A percentile compares a stretch with the other conserved stretches of the same genome.
Conservation (phyloP, 2,797 vertebrate genomes). For the Gadopsis bispinosus region DNA sequence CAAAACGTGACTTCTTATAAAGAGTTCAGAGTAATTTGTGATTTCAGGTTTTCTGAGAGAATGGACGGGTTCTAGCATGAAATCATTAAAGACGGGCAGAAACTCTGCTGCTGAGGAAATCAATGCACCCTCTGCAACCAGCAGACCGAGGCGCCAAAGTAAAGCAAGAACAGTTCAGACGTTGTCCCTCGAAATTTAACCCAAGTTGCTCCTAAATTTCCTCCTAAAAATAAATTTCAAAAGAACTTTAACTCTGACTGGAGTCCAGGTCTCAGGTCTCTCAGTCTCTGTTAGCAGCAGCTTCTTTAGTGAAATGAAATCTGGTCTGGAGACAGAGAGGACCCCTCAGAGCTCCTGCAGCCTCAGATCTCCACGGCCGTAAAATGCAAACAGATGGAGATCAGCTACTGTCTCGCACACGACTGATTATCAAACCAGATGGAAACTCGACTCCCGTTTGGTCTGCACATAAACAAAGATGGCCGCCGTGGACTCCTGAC, state of each 20-base stretch:
- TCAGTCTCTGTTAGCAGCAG: constrained; percentile 6
- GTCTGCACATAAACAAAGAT: constrained; percentile 79
- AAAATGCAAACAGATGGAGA: constrained; percentile 65
- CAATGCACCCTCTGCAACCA: too few species aligned
- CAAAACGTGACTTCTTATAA: too few species aligned
- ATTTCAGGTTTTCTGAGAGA: too few species aligned
- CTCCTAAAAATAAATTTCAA: too few species aligned
- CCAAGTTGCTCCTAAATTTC: too few species aligned
- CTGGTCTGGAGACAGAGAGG: constrained; percentile 10
- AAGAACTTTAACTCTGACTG: too few species aligned
- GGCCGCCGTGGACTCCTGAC: constrained; percentile 73
- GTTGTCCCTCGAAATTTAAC: too few species aligned
- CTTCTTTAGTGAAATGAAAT: constrained; percentile 16
- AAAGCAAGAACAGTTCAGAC: too few species aligned
- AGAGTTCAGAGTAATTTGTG: neutral
- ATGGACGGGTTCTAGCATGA: too few species aligned
- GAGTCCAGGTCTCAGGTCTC: neutral
- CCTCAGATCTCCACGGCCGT: constrained; percentile 6
- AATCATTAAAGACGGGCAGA: too few species aligned
- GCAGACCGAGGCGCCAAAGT: too few species aligned
- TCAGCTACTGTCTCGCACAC: constrained; percentile 63
- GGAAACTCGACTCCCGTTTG: constrained; percentile 74
- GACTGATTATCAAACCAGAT: constrained; percentile 82
- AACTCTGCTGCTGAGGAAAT: too few species aligned
- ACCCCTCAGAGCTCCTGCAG: constrained; percentile 15